phyloP scores from a whole-genome alignment of 2,888 invertebrate genomes.

The Nomada lathburiana region DNA sequence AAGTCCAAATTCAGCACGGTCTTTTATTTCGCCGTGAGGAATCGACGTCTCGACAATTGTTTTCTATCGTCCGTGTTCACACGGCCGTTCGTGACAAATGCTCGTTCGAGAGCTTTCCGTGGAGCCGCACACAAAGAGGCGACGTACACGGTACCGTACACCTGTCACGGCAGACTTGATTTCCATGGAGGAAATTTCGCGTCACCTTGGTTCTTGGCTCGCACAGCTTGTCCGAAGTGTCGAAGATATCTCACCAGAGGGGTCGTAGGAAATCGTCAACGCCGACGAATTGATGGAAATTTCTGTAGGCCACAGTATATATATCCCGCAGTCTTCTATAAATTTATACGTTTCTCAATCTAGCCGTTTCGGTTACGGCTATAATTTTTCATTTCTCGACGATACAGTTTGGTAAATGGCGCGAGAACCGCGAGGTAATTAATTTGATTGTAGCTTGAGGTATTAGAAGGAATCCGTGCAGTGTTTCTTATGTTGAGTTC shows the following conservation, averaged over 20 bases:
- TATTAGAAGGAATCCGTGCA: too few species aligned
- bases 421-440: too few species aligned
- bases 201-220: constrained; percentile 44
- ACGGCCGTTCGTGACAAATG: constrained; percentile 49
- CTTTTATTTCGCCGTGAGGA: constrained; percentile 39
- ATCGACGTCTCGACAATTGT: constrained; percentile 52
- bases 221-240: constrained; percentile 58
- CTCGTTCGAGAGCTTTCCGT: constrained; percentile 50
- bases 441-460: too few species aligned
- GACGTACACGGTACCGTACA: constrained; percentile 44
- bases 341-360: constrained; percentile 1
- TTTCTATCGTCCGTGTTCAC: constrained; percentile 51
- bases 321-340: constrained; percentile 22
- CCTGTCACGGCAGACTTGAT: constrained; percentile 65
- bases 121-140: constrained; percentile 31
- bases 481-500: too few species aligned
- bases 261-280: constrained; percentile 48
- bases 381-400: too few species aligned
- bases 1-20: constrained; percentile 17
- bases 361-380: too few species aligned
- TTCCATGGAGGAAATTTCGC: constrained; percentile 68
- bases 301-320: constrained; percentile 30
- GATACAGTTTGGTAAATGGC: too few species aligned
- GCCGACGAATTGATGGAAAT: constrained; percentile 52
- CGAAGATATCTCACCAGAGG: constrained; percentile 45